These are phyloP conservation scores for Caenorhabditis remanei DNA, from an alignment of 1,140 invertebrate genomes.

Conservation along the genomic window DNA sequence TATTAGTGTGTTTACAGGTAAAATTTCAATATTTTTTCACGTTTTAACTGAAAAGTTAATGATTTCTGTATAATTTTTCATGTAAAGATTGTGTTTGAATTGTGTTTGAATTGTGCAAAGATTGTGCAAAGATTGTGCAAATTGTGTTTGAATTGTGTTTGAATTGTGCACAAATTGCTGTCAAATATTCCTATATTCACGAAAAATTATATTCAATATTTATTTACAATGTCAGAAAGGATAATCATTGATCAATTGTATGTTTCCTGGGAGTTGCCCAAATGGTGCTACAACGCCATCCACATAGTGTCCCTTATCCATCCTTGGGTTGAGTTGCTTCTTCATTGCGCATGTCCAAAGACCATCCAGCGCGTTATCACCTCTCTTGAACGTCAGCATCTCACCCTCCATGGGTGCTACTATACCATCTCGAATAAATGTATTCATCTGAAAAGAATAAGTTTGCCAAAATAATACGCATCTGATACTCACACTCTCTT, in stretches of 20 bases:
- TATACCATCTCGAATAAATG: background rate
- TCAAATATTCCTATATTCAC: too few relatives aligned
- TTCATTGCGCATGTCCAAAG: background rate
- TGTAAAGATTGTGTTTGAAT: too few relatives aligned
- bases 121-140: too few relatives aligned
- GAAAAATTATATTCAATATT: too few relatives aligned
- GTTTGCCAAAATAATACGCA: background rate
- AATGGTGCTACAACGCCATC: background rate
- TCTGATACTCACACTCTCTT: background rate
- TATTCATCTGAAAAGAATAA: background rate
- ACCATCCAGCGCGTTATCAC: background rate
- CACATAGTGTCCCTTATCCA: slow-evolving; percentile 1
- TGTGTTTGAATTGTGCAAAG: too few relatives aligned
- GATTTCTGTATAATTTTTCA: too few relatives aligned
- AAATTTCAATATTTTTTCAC: too few relatives aligned
- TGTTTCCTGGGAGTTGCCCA: background rate
- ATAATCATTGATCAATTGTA: background rate
- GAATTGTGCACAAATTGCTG: too few relatives aligned
- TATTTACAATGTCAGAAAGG: background rate
- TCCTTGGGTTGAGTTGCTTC: background rate
- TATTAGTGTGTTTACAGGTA: too few relatives aligned
- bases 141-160: too few relatives aligned
- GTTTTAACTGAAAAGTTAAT: too few relatives aligned
- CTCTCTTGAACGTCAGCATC: background rate
- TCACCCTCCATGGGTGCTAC: background rate